Base-by-base conservation (phyloP, 2,113 vertebrate genomes). In the Apus apus region DNA sequence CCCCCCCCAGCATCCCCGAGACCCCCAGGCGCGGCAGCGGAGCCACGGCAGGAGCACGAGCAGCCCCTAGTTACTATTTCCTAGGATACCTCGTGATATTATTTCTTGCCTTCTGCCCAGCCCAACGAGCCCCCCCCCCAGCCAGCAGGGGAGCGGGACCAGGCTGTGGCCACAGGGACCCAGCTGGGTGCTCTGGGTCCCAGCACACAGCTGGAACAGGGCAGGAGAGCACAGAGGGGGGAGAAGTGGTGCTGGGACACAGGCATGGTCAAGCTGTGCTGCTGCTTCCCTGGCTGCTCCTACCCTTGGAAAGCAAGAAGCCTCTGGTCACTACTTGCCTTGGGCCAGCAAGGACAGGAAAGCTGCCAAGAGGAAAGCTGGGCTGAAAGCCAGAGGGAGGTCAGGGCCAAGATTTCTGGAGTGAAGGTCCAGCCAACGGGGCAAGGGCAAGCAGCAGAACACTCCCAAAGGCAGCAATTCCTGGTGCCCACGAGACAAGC, bases 21-120 rank as follows among this genome's bases (percentile, higher is more conserved):
- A 81, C 27, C 71, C 82, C 45, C 66, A 5, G 20, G 79, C 27
- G 3, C 22, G 21, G 48, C 45, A 17, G n/a, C 5, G 4, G 32
- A 60, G 71, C 68, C 21, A 7, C 3, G 14, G 53, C 18, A 23
- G 21, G 29, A 43, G 66, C 50, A 11, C 30, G 8, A 11, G 32
- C 48, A 48, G 20, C 11, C 57, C 45, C 21, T 6, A 5, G 13
- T 10, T 45, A 1, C 8, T 21, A 1, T 29, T 67, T 58, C n/a
- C 36, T 7, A 45, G 60, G 43, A 1, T 0, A 9, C 36, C 36
- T 13, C 27, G 5, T 21, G 14, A 7, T 46, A 18, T 46, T 46
- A 18, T 43, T 13, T 43, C 11, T 13, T 46, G 17, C 15, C 14
- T 46, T 18, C 45, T 18, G 16, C 45, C 14, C 8, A 5, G 2